Evolutionary conservation across 2,113 vertebrate genomes (phyloP).

Genomic region (Uria aalge): DNA sequence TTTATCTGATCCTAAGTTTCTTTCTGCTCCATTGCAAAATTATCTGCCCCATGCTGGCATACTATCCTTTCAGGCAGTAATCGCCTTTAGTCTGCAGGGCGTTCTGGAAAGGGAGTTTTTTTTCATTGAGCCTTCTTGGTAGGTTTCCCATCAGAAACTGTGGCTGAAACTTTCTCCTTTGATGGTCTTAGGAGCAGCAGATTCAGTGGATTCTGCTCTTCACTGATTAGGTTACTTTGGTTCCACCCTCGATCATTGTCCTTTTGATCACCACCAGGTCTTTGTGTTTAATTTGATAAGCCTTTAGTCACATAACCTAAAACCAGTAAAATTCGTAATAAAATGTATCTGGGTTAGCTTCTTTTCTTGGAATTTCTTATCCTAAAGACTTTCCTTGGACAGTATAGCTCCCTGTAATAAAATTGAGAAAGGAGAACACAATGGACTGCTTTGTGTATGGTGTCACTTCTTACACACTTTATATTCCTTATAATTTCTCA

Average conservation of each 20-base stretch:
- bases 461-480: not conserved
- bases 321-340: not conserved
- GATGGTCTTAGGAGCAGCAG: not conserved
- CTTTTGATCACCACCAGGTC: not conserved
- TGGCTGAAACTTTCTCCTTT: not conserved
- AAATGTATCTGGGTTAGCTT: not conserved
- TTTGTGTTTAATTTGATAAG: not conserved
- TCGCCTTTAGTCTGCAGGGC: not conserved
- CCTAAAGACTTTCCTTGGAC: not conserved
- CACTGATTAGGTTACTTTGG: not conserved
- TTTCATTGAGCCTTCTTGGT: not conserved
- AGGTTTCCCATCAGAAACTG: not conserved
- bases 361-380: not conserved
- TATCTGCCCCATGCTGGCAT: not conserved
- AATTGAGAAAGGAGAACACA: not conserved
- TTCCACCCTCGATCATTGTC: not conserved
- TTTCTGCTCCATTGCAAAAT: not conserved
- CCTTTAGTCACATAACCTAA: not conserved
- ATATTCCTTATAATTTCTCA: not conserved
- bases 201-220: not conserved
- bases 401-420: not conserved
- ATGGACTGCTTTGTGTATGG: not conserved
- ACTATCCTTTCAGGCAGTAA: not conserved
- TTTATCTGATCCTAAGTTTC: not conserved
- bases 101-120: not conserved